A percentile compares a stretch with the other conserved stretches of the same genome.
Conservation (phyloP, 2,797 vertebrate genomes). For the Coregonus ussuriensis region DNA sequence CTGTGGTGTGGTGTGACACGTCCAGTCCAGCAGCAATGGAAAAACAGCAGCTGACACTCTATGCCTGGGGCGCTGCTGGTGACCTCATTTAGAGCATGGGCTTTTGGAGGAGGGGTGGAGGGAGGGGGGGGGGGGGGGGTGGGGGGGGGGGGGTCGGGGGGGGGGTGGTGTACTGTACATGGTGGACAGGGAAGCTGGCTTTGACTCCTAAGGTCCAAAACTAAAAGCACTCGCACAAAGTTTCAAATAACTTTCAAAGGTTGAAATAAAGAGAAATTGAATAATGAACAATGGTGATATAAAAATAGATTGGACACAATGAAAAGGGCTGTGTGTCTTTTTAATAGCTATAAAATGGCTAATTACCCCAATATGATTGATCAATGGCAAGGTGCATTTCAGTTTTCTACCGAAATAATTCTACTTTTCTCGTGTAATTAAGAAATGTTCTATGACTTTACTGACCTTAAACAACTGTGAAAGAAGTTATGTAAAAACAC, state of each 20-base stretch:
- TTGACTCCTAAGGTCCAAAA: neutral
- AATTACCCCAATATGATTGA: conserved; percentile 68
- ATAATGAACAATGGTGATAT: conserved; percentile 38
- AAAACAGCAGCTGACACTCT: conserved; percentile 74
- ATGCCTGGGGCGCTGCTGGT: conserved; percentile 57
- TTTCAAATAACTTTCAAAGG: conserved; percentile 27
- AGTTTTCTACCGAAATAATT: conserved; percentile 69
- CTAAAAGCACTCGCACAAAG: neutral
- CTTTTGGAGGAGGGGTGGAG: conserved; percentile 8
- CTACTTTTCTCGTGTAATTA: conserved; percentile 65
- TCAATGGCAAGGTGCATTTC: conserved; percentile 54
- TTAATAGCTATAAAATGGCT: conserved; percentile 67
- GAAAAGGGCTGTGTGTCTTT: conserved; percentile 60
- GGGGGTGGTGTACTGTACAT: conserved; percentile 10
- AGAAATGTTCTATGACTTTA: conserved; percentile 43
- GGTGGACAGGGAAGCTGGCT: neutral
- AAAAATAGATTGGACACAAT: conserved; percentile 60
- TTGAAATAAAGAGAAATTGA: conserved; percentile 33
- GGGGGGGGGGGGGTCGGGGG: conserved; percentile 18
- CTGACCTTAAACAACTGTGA: conserved; percentile 42
- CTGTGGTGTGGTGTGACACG: neutral
- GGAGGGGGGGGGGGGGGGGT: conserved; percentile 16
- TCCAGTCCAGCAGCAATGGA: conserved; percentile 44
- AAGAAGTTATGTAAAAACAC: conserved; percentile 13
- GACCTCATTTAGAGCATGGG: conserved; percentile 61